Conservation (phyloP, 1,140 invertebrate genomes). For the Drosophila quadrilineata region DNA sequence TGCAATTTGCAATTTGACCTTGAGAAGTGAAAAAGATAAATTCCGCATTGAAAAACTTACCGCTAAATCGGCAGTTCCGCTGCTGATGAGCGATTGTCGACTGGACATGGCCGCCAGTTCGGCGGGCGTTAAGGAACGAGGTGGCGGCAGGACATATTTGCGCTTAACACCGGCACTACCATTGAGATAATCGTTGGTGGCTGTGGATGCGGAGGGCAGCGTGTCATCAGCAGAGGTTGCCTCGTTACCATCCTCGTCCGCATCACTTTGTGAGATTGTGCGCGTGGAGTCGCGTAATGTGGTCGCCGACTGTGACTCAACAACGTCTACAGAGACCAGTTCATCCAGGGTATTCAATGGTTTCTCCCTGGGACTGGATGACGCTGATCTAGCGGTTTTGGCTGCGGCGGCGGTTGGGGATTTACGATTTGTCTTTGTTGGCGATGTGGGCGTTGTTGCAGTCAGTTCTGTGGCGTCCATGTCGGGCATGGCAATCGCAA, state of each 20-base stretch:
- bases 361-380: background rate
- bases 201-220: conserved; percentile 22
- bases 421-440: background rate
- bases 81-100: conserved; percentile 35
- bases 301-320: conserved; percentile 39
- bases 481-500: conserved; percentile 69
- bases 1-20: conserved; percentile 29
- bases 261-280: conserved; percentile 73
- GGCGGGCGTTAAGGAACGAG: conserved; percentile 1
- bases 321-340: conserved; percentile 19
- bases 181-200: conserved; percentile 52
- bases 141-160: conserved; percentile 33
- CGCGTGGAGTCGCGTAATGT: conserved; percentile 67
- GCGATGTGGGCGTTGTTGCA: conserved; percentile 4
- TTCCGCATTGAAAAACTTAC: conserved; percentile 42
- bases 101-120: conserved; percentile 20
- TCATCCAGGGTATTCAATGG: background rate
- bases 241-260: conserved; percentile 54
- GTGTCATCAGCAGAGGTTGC: conserved; percentile 49
- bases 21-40: conserved; percentile 27
- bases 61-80: conserved; percentile 64
- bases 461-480: conserved; percentile 40
- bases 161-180: conserved; percentile 46
- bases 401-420: background rate
- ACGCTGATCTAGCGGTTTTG: background rate